Percentiles rank a stretch among this genome's conserved stretches.
Conservation (phyloP, 1,140 invertebrate species). For the Choristoneura fumiferana region DNA sequence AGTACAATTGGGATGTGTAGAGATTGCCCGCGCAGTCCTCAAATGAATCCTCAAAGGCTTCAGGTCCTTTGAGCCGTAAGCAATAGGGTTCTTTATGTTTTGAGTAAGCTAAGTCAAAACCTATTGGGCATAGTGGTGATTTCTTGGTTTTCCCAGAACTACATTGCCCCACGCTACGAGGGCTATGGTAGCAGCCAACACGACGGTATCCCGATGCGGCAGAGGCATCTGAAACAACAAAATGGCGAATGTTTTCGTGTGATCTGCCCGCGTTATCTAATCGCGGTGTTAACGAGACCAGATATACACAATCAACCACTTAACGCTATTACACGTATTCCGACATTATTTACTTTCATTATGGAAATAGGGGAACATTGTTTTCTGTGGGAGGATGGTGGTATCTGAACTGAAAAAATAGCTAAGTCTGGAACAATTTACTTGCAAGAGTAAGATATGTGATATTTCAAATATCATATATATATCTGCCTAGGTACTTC, state of each 20-base stretch:
- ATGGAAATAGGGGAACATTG: conserved; percentile 1
- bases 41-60: conserved; percentile 52
- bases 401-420: no score
- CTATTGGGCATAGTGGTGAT: conserved; percentile 45
- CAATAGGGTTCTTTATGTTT: conserved; percentile 41
- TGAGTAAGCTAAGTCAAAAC: conserved; percentile 41
- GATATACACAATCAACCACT: conserved; percentile 21
- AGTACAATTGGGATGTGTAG: conserved; percentile 46
- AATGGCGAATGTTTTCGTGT: conserved; percentile 12
- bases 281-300: conserved; percentile 17
- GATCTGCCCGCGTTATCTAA: conserved; percentile 22
- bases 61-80: conserved; percentile 53
- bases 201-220: neutral
- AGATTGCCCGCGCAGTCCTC: conserved; percentile 59
- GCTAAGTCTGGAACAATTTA: no score
- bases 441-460: no score
- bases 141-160: conserved; percentile 21
- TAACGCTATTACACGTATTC: conserved; percentile 26
- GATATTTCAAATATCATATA: no score
- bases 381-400: neutral
- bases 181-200: neutral
- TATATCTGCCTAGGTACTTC: no score
- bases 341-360: conserved; percentile 25
- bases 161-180: neutral
- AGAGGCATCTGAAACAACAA: conserved; percentile 22